A percentile compares a stretch with the other conserved stretches of the same genome.
These are phyloP conservation scores for Polymixis lichenea DNA, from an alignment of 2,888 invertebrate genomes.

Conservation along the genomic window DNA sequence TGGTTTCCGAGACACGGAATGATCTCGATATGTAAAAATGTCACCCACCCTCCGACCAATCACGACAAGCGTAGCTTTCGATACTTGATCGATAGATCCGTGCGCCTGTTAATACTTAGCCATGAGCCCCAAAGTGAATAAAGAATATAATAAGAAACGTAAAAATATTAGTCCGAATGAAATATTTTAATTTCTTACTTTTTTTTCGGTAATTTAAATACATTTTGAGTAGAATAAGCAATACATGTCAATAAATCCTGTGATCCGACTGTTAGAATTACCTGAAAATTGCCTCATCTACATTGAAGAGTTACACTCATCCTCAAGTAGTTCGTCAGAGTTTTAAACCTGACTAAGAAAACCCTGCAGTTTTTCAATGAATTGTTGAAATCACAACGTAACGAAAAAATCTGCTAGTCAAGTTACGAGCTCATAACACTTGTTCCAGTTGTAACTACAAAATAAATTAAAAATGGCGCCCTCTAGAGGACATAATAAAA, in stretches of 20 bases:
- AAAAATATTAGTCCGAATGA: too few relatives aligned
- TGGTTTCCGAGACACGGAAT: too few relatives aligned
- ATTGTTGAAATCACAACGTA: too few relatives aligned
- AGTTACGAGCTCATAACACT: not conserved
- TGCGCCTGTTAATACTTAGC: too few relatives aligned
- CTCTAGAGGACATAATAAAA: too few relatives aligned
- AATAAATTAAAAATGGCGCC: too few relatives aligned
- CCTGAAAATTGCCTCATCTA: not conserved
- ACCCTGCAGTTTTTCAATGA: not conserved
- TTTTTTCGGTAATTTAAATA: not conserved
- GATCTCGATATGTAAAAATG: too few relatives aligned
- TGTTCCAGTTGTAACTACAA: not conserved
- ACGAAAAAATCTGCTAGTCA: too few relatives aligned
- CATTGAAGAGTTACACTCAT: not conserved
- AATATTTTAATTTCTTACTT: not conserved
- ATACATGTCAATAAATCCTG: not conserved
- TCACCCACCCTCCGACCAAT: too few relatives aligned
- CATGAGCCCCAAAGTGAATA: not conserved
- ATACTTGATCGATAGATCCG: too few relatives aligned
- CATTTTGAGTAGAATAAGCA: not conserved
- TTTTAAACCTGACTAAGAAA: not conserved
- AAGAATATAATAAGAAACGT: too few relatives aligned
- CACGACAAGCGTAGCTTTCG: too few relatives aligned
- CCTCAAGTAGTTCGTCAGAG: not conserved
- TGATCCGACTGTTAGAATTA: not conserved